Conservation (phyloP, 2,888 invertebrate species). For the Quadroppia sp. region DNA sequence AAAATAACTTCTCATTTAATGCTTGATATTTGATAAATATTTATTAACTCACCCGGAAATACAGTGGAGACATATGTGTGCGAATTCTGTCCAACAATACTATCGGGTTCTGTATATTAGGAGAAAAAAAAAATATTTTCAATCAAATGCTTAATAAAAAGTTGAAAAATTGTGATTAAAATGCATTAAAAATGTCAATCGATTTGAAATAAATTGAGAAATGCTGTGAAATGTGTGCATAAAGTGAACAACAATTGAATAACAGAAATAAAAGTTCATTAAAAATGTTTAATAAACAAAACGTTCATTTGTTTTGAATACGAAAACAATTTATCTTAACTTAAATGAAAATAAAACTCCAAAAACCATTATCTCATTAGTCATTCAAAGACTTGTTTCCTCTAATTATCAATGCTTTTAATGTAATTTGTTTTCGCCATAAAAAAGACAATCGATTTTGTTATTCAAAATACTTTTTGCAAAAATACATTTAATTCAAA, state of each 20-base stretch:
- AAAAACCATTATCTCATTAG: constrained; percentile 12
- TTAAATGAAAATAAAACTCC: background rate
- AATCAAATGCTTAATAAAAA: background rate
- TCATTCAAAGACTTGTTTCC: constrained; percentile 7
- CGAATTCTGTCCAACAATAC: background rate
- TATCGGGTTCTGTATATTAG: constrained; percentile 18
- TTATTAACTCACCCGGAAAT: constrained; percentile 5
- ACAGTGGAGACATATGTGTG: background rate
- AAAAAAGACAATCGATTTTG: background rate
- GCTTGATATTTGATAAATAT: background rate
- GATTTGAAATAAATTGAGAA: background rate
- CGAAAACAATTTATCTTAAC: background rate
- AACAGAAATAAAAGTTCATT: background rate
- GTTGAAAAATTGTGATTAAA: background rate
- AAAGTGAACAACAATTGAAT: too few relatives aligned
- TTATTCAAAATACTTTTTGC: too few relatives aligned
- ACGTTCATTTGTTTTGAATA: background rate
- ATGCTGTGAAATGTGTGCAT: background rate
- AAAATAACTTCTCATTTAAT: too few relatives aligned
- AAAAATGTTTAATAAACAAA: too few relatives aligned
- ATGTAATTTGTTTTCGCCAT: background rate
- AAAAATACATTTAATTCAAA: too few relatives aligned
- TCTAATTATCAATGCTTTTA: background rate
- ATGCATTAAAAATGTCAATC: too few relatives aligned
- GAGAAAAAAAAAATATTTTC: background rate